A percentile compares a stretch with the other conserved stretches of the same genome.
Evolutionary conservation across 2,113 vertebrate species (phyloP).

Genomic region (Ammospiza nelsoni): DNA sequence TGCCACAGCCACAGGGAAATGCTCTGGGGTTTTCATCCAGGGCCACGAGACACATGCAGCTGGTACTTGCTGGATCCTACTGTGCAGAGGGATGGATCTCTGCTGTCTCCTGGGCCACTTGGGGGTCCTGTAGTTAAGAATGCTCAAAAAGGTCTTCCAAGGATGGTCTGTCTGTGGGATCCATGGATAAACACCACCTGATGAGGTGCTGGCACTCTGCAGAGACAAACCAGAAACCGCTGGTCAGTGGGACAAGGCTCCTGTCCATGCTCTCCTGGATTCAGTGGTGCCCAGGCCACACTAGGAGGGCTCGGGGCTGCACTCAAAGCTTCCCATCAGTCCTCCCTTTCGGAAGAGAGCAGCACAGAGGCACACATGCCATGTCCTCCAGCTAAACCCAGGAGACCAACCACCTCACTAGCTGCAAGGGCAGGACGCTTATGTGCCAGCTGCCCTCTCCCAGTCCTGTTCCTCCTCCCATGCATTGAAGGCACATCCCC

Average conservation of each 20-base stretch:
- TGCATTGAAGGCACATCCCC: neutral
- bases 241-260: neutral
- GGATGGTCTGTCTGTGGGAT: too few species aligned
- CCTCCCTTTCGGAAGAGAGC: neutral
- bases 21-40: neutral
- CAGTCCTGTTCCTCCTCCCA: neutral
- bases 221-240: neutral
- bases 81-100: neutral
- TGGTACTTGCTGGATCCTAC: neutral
- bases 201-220: neutral
- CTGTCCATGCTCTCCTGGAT: neutral
- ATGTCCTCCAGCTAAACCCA: too few species aligned
- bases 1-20: accelerated
- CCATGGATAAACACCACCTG: neutral
- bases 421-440: neutral
- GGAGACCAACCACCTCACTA: neutral
- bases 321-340: neutral
- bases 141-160: neutral
- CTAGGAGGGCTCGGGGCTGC: neutral
- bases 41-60: accelerated
- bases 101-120: neutral
- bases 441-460: neutral
- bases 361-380: neutral
- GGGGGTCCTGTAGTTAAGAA: neutral
- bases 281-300: neutral